These are phyloP conservation scores for Lepidochitona cinerea DNA, from an alignment of 2,888 invertebrate genomes.

Conservation along the genomic window DNA sequence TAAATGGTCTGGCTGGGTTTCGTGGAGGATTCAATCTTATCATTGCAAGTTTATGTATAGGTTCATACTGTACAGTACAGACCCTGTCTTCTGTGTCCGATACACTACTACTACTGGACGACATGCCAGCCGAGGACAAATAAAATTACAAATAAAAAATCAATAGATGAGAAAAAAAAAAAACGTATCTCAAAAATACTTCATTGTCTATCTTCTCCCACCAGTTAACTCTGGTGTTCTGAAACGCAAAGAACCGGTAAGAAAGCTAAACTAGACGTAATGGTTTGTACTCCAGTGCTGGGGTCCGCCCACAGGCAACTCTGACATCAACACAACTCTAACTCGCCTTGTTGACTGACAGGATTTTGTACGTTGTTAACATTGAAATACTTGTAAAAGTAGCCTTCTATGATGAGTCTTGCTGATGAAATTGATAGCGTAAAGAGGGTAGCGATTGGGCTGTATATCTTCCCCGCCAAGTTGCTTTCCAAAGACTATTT, in stretches of 20 bases:
- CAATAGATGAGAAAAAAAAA: no score
- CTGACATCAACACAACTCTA: not conserved
- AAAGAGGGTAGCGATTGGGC: not conserved
- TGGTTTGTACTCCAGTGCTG: not conserved
- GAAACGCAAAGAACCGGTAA: no score
- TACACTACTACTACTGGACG: not conserved
- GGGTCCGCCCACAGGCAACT: not conserved
- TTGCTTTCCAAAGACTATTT: not conserved
- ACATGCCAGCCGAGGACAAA: no score
- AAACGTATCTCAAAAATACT: no score
- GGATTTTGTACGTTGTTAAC: not conserved
- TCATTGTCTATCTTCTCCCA: no score
- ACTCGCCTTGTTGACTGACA: not conserved
- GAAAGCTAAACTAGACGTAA: no score
- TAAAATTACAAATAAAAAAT: no score
- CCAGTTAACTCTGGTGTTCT: no score
- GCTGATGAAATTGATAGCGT: not conserved
- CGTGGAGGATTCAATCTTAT: constrained; percentile 55
- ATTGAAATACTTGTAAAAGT: no score
- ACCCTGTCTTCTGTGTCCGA: not conserved
- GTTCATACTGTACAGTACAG: constrained; percentile 36
- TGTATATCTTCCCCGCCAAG: constrained; percentile 1
- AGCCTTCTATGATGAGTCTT: no score
- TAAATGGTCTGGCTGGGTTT: constrained; percentile 60
- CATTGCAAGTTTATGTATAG: constrained; percentile 56